Evolutionary conservation across 2,888 invertebrate genomes (phyloP).

Genomic region (Pseudolycoriella hygida): DNA sequence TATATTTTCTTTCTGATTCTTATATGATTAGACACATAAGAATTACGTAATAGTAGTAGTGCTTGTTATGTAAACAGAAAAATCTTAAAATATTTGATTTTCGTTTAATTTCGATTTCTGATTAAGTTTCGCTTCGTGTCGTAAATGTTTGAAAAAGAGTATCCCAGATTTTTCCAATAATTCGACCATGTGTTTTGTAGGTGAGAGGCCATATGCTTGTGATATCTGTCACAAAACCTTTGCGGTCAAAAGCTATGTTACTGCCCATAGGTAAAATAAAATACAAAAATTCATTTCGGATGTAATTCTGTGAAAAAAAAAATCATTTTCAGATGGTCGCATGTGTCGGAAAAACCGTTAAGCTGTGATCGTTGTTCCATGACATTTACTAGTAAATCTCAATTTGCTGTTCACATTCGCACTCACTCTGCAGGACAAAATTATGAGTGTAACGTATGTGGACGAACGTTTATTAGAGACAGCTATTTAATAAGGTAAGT

Average conservation of each 20-base stretch:
- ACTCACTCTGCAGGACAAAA: slow-evolving; percentile 50
- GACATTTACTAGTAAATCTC: slow-evolving; percentile 55
- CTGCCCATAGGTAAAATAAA: slow-evolving; percentile 44
- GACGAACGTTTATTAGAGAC: slow-evolving; percentile 56
- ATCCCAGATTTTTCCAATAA: too few species aligned
- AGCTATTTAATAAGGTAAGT: slow-evolving; percentile 51
- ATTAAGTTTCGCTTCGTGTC: too few species aligned
- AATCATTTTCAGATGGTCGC: slow-evolving; percentile 43
- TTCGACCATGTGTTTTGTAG: slow-evolving; percentile 26
- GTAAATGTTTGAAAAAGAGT: too few species aligned
- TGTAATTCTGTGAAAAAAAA: neutral
- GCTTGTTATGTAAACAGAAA: neutral
- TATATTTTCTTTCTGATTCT: slow-evolving; percentile 9
- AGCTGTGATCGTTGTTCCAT: slow-evolving; percentile 54
- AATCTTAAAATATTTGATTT: neutral
- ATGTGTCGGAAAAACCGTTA: slow-evolving; percentile 56
- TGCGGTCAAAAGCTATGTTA: slow-evolving; percentile 65
- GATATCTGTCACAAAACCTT: slow-evolving; percentile 65
- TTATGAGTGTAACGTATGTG: slow-evolving; percentile 58
- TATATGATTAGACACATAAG: slow-evolving; percentile 10
- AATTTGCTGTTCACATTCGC: slow-evolving; percentile 59
- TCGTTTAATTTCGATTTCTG: neutral
- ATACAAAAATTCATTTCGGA: slow-evolving; percentile 1
- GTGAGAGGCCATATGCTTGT: slow-evolving; percentile 60
- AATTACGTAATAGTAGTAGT: neutral